phyloP scores from a whole-genome alignment of 2,888 invertebrate genomes.

The Meiosimyza platycephala region DNA sequence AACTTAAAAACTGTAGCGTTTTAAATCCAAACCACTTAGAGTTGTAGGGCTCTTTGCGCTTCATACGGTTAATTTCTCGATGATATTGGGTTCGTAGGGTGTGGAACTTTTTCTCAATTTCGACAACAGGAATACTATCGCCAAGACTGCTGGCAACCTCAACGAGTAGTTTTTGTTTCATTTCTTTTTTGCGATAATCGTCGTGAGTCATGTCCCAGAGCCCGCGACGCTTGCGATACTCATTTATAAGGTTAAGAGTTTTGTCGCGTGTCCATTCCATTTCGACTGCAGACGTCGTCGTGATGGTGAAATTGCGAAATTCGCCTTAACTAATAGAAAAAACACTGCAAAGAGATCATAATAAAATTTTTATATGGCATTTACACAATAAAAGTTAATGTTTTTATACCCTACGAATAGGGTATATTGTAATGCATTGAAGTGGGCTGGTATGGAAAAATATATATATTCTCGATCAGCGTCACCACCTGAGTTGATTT shows the following conservation, averaged over 20 bases:
- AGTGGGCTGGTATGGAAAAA: no score
- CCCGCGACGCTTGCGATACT: slow-evolving; percentile 64
- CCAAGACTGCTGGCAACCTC: slow-evolving; percentile 62
- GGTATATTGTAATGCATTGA: no score
- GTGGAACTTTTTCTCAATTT: slow-evolving; percentile 73
- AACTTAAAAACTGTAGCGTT: slow-evolving; percentile 72
- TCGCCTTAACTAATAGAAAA: no score
- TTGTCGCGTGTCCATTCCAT: slow-evolving; percentile 68
- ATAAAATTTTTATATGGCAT: no score
- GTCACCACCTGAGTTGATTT: no score
- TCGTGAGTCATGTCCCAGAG: slow-evolving; percentile 68
- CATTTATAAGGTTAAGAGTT: slow-evolving; percentile 62
- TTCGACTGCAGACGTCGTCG: not conserved
- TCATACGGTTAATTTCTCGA: slow-evolving; percentile 71
- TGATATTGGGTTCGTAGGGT: slow-evolving; percentile 74
- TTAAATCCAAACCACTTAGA: slow-evolving; percentile 72
- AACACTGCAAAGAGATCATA: no score
- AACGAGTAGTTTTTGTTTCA: slow-evolving; percentile 61
- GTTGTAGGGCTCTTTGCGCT: slow-evolving; percentile 70
- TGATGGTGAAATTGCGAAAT: not conserved
- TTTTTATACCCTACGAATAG: no score
- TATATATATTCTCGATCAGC: no score
- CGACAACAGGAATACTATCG: slow-evolving; percentile 65
- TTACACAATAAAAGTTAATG: no score
- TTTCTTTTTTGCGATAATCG: slow-evolving; percentile 66